A percentile compares a stretch with the other conserved stretches of the same genome.
These are phyloP conservation scores for Halcyon chelicuti DNA, from an alignment of 2,797 vertebrate genomes.

Conservation along the genomic window DNA sequence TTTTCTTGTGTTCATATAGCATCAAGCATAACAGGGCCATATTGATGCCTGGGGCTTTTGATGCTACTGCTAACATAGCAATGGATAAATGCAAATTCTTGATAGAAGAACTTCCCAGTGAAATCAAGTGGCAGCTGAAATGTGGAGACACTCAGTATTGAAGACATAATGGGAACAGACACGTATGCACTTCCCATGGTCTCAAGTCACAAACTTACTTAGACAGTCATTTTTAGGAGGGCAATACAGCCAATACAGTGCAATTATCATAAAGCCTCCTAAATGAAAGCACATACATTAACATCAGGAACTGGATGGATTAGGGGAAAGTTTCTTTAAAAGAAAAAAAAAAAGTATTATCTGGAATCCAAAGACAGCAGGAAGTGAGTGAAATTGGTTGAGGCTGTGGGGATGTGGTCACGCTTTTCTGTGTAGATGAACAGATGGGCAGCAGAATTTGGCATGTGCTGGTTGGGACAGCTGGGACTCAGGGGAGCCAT, in stretches of 20 bases:
- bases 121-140: not conserved
- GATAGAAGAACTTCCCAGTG: not conserved
- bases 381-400: constrained; percentile 60
- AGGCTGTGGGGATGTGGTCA: constrained; percentile 56
- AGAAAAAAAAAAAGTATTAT: constrained; percentile 10
- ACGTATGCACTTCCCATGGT: not conserved
- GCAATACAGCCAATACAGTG: not conserved
- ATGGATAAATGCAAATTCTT: not conserved
- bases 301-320: not conserved
- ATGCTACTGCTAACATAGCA: not conserved
- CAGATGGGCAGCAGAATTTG: constrained; percentile 61
- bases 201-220: not conserved
- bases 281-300: not conserved
- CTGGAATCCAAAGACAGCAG: constrained; percentile 48
- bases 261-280: not conserved
- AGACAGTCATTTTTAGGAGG: not conserved
- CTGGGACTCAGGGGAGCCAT: constrained; percentile 4
- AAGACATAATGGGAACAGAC: not conserved
- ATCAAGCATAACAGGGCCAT: not conserved
- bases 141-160: not conserved
- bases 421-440: not conserved
- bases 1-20: not conserved
- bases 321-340: not conserved
- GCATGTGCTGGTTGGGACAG: constrained; percentile 14
- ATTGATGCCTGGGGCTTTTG: not conserved